phyloP scores from a whole-genome alignment of 2,113 vertebrate genomes.

The Chiloscyllium plagiosum region DNA sequence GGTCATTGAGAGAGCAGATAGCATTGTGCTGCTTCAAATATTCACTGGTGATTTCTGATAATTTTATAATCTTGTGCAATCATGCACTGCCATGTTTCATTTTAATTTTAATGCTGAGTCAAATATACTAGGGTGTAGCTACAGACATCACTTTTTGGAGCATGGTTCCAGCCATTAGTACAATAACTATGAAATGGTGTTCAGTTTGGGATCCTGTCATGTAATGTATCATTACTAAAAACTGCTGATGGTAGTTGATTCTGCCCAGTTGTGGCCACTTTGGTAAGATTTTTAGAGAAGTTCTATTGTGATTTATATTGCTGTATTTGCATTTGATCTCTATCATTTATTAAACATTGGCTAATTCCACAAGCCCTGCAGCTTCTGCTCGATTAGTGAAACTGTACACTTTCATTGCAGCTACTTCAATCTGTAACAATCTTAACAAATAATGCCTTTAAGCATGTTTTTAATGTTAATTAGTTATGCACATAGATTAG shows the following conservation, averaged over 20 bases:
- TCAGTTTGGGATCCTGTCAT: background rate
- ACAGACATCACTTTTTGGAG: background rate
- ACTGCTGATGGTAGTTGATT: background rate
- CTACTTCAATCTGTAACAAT: slow-evolving; percentile 25
- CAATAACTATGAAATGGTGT: background rate
- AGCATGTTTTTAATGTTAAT: background rate
- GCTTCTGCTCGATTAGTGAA: slow-evolving; percentile 8
- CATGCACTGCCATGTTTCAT: background rate
- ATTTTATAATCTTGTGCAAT: background rate
- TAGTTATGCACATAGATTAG: background rate
- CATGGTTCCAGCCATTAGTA: background rate
- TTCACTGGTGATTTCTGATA: background rate
- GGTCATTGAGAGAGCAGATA: background rate
- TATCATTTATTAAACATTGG: slow-evolving; percentile 39
- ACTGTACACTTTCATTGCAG: background rate
- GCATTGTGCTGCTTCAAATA: background rate
- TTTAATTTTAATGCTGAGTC: slow-evolving; percentile 25
- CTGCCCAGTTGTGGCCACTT: background rate
- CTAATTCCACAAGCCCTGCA: slow-evolving; percentile 34
- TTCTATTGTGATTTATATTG: slow-evolving; percentile 39
- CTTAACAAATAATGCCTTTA: background rate
- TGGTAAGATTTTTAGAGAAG: background rate
- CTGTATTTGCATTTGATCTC: background rate
- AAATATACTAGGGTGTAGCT: background rate
- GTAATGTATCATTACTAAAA: background rate